Conservation (phyloP, 2,797 vertebrate species). For the Sebastes nivosus region DNA sequence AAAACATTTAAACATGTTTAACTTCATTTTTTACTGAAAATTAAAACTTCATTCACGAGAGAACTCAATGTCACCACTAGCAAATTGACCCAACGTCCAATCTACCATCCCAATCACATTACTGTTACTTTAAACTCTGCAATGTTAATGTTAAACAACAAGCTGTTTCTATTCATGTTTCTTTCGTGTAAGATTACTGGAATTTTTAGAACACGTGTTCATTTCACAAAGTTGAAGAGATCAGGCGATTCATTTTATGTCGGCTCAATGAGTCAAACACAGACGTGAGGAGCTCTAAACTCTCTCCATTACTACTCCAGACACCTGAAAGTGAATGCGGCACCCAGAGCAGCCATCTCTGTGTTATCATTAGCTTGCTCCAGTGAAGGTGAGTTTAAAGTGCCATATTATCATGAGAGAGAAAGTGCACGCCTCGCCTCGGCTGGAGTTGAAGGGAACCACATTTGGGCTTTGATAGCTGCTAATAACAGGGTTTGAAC, state of each 20-base stretch:
- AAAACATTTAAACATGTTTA: neutral
- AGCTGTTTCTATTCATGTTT: neutral
- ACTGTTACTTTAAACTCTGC: neutral
- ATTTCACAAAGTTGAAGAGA: neutral
- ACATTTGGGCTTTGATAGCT: slow-evolving; percentile 25
- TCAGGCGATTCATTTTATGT: neutral
- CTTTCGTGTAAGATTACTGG: neutral
- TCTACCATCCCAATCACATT: neutral
- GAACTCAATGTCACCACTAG: neutral
- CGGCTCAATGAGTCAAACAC: neutral
- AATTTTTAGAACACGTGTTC: neutral
- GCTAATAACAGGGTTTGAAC: slow-evolving; percentile 29
- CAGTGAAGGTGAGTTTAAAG: slow-evolving; percentile 35
- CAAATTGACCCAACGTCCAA: neutral
- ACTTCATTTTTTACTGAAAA: neutral
- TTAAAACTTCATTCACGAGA: neutral
- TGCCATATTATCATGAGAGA: slow-evolving; percentile 8
- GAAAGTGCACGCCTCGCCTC: neutral
- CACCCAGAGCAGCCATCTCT: neutral
- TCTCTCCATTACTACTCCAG: neutral
- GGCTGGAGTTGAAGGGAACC: neutral
- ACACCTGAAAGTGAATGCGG: neutral
- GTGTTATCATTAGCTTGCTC: slow-evolving; percentile 16
- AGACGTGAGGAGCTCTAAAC: neutral
- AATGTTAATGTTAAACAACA: neutral